Base-by-base conservation (phyloP, 2,888 invertebrate genomes). In the Dromius quadrimaculatus region DNA sequence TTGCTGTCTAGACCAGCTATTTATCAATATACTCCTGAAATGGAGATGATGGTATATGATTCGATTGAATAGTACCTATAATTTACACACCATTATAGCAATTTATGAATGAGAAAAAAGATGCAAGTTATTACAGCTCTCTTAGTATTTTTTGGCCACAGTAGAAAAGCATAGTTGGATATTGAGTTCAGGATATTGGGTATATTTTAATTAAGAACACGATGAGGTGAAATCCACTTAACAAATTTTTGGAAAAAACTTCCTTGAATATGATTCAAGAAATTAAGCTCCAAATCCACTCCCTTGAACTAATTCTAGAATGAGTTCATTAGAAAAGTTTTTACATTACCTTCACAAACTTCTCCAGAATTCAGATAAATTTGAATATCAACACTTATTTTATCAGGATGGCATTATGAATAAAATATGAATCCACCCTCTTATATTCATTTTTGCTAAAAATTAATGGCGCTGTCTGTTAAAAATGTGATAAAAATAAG, bases 321-420 rank as follows among this genome's bases (percentile, higher is more conserved):
- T 54, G 50, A 54, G 50, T 54, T 54, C 50, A 54, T 54, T 54
- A 54, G 23, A 28, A 54, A 54, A 54, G n/a, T 54, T 54, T 54
- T 54, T 54, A 54, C 50, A 54, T 54, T 54, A 54, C 50, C 28
- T 28, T 54, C 23, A 15, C 28, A 28, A 54, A 54, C 50, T 54
- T 54, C 28, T 28, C 50, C 15, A 9, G 28, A 15, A 54, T 54
- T 54, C 50, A 54, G 28, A 28, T 54, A 28, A 54, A 54, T 54
- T 54, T 54, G 50, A 54, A 54, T 54, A 28, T 54, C 50, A 28
- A 54, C 50, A 54, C 50, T 54, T 54, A 54, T 54, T 54, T 54
- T 54, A 28, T 54, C 28, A 54, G 28, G 15, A 43, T 43, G 15
- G 19, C 43, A 43, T 43, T 43, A 43, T 43, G 43, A 43, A 43